These are phyloP conservation scores for Melanotaenia pygmaea DNA, from an alignment of 2,797 vertebrate genomes.

Conservation along the genomic window DNA sequence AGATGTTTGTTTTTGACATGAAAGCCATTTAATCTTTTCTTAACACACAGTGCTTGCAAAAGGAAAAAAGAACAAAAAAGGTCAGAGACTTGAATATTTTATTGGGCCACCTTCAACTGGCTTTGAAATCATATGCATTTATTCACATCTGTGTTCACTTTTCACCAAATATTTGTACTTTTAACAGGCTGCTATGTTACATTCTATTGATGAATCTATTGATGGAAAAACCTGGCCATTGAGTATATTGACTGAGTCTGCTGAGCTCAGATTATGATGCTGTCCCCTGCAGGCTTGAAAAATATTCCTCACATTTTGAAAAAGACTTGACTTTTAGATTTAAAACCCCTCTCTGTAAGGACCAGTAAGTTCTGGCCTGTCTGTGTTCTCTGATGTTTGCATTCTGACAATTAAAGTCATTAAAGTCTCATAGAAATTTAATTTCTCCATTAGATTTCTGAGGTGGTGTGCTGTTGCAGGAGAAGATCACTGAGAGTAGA, in stretches of 20 bases:
- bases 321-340: background rate
- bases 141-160: background rate
- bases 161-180: background rate
- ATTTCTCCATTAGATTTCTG: too few relatives aligned
- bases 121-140: background rate
- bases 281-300: background rate
- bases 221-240: background rate
- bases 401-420: too few relatives aligned
- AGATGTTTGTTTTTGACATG: conserved; percentile 65
- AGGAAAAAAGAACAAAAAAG: background rate
- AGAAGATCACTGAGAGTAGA: too few relatives aligned
- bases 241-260: background rate
- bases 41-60: conserved; percentile 20
- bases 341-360: background rate
- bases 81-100: background rate
- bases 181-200: background rate
- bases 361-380: too few relatives aligned
- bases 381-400: too few relatives aligned
- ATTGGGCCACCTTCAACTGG: background rate
- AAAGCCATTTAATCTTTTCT: conserved; percentile 61
- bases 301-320: background rate
- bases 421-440: too few relatives aligned
- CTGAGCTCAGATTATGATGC: background rate
- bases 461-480: too few relatives aligned
- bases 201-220: background rate